Conservation (phyloP, 2,113 vertebrate species). For the Chaenogobius annularis region DNA sequence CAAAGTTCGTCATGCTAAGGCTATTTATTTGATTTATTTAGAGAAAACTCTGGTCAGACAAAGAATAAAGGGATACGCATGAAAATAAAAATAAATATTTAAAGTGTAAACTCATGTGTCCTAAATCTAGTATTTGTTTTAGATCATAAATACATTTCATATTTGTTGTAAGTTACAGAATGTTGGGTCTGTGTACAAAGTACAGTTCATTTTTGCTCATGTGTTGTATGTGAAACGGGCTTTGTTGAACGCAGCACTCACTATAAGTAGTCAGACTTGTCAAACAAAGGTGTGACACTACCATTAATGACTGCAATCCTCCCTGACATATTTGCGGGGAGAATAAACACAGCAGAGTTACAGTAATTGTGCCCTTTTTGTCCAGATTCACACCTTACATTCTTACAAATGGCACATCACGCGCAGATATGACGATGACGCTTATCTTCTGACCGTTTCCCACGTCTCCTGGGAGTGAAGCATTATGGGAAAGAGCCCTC, state of each 20-base stretch:
- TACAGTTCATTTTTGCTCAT: too few relatives aligned
- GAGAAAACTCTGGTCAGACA: too few relatives aligned
- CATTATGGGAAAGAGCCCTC: not conserved
- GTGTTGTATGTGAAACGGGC: not conserved
- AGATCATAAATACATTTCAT: not conserved
- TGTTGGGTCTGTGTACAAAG: not conserved
- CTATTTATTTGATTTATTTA: too few relatives aligned
- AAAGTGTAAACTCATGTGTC: not conserved
- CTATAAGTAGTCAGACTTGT: conserved; percentile 9
- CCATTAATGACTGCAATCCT: not conserved
- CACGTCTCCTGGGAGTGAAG: not conserved
- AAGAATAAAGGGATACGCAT: too few relatives aligned
- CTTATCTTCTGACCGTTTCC: not conserved
- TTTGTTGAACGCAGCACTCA: not conserved
- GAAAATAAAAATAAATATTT: not conserved
- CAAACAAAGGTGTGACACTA: conserved; percentile 16
- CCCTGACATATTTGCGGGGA: not conserved
- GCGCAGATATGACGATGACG: not conserved
- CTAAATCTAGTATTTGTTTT: not conserved
- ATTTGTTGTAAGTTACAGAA: not conserved
- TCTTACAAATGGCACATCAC: not conserved
- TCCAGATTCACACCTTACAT: not conserved
- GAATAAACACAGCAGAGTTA: not conserved
- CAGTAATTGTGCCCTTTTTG: not conserved
- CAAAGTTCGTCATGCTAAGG: too few relatives aligned